Evolutionary conservation across 2,113 vertebrate species (phyloP).

Genomic region (Ornithorhynchus anatinus): DNA sequence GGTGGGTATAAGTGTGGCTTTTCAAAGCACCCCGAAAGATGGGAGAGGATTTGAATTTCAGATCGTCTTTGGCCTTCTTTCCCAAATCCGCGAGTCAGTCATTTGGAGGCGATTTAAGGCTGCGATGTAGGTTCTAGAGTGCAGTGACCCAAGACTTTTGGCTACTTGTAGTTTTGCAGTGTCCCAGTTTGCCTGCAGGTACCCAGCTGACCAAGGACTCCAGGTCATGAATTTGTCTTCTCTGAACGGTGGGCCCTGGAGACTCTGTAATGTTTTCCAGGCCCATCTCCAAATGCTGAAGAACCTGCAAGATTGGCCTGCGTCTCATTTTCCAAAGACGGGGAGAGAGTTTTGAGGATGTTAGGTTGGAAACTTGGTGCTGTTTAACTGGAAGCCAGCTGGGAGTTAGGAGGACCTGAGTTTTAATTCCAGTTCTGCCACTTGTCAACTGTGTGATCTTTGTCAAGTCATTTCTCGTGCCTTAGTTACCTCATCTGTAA

Average conservation of each 20-base stretch:
- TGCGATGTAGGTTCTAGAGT: not conserved
- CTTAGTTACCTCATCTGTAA: too few relatives aligned
- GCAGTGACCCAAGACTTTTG: slow-evolving; percentile 21
- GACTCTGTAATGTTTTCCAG: not conserved
- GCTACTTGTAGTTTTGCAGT: not conserved
- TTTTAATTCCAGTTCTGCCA: too few relatives aligned
- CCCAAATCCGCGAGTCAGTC: not conserved
- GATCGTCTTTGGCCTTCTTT: too few relatives aligned
- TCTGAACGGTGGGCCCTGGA: not conserved
- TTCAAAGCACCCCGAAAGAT: too few relatives aligned
- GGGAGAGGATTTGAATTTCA: too few relatives aligned
- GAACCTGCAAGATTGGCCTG: not conserved
- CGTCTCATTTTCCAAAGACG: not conserved
- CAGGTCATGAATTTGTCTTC: not conserved
- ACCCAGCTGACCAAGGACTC: slow-evolving; percentile 1
- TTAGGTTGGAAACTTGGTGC: too few relatives aligned
- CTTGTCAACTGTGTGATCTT: too few relatives aligned
- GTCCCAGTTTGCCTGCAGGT: not conserved
- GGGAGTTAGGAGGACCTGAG: too few relatives aligned
- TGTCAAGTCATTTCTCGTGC: too few relatives aligned
- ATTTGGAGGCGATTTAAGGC: not conserved
- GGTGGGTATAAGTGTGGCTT: too few relatives aligned
- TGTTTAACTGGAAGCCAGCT: too few relatives aligned
- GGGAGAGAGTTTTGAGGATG: too few relatives aligned
- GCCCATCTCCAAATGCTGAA: not conserved